phyloP scores from a whole-genome alignment of 2,888 invertebrate genomes.

The Suillia variegata region DNA sequence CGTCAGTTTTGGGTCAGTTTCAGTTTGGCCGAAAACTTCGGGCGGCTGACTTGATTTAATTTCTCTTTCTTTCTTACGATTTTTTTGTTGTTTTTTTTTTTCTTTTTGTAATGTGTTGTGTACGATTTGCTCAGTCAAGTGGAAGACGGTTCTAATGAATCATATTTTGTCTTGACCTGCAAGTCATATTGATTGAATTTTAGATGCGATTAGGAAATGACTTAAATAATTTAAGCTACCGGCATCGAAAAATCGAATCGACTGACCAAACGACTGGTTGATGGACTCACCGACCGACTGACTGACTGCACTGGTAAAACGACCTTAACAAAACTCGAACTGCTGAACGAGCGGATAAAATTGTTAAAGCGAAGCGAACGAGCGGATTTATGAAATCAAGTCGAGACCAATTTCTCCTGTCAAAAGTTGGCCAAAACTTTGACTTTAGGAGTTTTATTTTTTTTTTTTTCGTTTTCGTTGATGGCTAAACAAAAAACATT shows the following conservation, averaged over 20 bases:
- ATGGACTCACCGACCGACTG: no score
- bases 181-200: conserved; percentile 39
- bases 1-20: no score
- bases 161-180: conserved; percentile 37
- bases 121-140: conserved; percentile 23
- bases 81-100: no score
- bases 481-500: no score
- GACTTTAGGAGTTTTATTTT: background rate
- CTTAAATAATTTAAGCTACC: conserved; percentile 20
- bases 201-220: conserved; percentile 31
- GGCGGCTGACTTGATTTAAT: no score
- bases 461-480: background rate
- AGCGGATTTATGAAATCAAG: background rate
- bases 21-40: background rate
- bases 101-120: conserved; percentile 8
- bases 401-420: background rate
- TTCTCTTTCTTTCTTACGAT: no score
- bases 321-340: no score
- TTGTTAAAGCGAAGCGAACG: background rate
- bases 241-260: no score
- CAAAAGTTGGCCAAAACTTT: background rate
- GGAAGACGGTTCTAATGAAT: conserved; percentile 32
- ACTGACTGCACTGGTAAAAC: background rate
- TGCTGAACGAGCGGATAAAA: no score
- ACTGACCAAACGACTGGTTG: no score